Base-by-base conservation (phyloP, 2,888 invertebrate genomes). In the Thymelicus lineola region DNA sequence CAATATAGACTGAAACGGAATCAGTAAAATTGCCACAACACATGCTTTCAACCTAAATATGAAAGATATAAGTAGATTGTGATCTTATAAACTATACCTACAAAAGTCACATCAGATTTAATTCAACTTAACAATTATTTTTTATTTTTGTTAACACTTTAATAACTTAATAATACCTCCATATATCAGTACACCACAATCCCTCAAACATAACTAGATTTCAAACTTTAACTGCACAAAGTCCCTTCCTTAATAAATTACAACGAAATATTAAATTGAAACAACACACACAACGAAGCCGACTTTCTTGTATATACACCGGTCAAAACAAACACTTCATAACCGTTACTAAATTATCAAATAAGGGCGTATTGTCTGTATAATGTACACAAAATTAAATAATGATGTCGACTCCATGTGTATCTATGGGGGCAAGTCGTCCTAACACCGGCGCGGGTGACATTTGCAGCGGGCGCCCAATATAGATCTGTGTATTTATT, bases 151-250 rank as follows among this genome's bases (percentile, higher is more conserved):
- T 12, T 4, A 10, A 42, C 12, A 2, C 2, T 42, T 10, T 12
- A 42, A 12, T 12, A 10, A 42, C 4, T 42, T 4, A 9, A 15
- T 20, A 53, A 53, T 60, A 86, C 84, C 83, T 82, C 64, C 75
- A 63, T 70, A 85, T 77, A 71, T 78, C 79, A 48, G 80, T 75
- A 73, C 77, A 84, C 72, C 80, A 78, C 20, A 86, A 73, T 57
- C 78, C 81, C 82, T 82, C 81, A 79, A 79, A 83, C 85, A 86
- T 85, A 12, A 35, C 36, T 53, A 35, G 35, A 10, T 45, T 5
- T n/a, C 7, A 15, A 36, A 10, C 48, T 35, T 42, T 6, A 61
- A 20, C 46, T 38, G 12, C 12, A 53, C 36, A 42, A 36, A 35
- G n/a, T 17, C 15, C 4, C 48, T 20, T 12, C 10, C 12, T 53